phyloP scores from a whole-genome alignment of 2,888 invertebrate genomes.

The Monopis laevigella region DNA sequence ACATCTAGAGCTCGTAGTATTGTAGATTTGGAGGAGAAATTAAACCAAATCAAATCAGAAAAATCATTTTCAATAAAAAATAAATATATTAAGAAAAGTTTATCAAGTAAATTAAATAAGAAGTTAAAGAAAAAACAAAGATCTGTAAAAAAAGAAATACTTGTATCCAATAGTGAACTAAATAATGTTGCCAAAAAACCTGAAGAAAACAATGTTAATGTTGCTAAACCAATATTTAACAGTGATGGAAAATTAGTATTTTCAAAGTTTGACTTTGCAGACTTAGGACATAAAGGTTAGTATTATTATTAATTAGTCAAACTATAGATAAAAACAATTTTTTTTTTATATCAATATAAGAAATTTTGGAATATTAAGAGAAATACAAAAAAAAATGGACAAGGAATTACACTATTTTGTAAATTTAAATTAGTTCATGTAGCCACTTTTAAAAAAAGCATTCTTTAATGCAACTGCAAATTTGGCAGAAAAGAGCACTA shows the following conservation, averaged over 20 bases:
- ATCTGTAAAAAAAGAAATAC: conserved; percentile 32
- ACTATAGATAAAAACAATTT: no score
- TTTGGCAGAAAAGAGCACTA: no score
- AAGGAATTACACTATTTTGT: no score
- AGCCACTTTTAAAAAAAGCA: no score
- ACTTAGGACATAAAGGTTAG: conserved; percentile 70
- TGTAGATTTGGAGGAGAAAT: conserved; percentile 70
- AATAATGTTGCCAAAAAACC: conserved; percentile 29
- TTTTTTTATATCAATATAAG: no score
- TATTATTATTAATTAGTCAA: no score
- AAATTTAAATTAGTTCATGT: no score
- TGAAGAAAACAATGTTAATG: conserved; percentile 44
- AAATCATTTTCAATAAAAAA: conserved; percentile 71
- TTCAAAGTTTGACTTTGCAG: conserved; percentile 91
- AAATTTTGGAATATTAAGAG: no score
- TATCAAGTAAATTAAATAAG: conserved; percentile 74
- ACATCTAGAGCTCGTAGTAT: conserved; percentile 67
- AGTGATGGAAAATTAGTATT: conserved; percentile 89
- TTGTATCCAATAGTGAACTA: conserved; percentile 25
- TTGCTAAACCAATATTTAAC: conserved; percentile 79
- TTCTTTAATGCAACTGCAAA: no score
- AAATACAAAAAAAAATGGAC: no score
- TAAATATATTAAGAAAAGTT: conserved; percentile 72
- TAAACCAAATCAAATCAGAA: conserved; percentile 70
- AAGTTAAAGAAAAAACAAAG: conserved; percentile 71